Evolutionary conservation across 2,888 invertebrate genomes (phyloP).

Genomic region (Actias luna): DNA sequence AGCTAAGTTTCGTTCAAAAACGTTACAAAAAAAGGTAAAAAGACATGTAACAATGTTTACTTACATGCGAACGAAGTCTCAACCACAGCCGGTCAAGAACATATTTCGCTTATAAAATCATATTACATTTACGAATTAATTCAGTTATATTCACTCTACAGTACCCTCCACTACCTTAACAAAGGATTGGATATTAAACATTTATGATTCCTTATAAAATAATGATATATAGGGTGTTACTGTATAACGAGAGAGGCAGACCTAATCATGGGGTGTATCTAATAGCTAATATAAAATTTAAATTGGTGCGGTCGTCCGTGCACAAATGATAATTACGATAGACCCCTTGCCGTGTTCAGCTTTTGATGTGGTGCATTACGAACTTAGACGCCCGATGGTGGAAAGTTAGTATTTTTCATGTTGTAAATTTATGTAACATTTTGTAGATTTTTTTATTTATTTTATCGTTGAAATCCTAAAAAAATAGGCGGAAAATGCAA

Average conservation of each 20-base stretch:
- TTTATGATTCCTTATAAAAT: background rate
- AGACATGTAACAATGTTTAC: no score
- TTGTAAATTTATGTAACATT: background rate
- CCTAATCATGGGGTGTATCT: constrained; percentile 29
- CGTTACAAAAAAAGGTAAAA: no score
- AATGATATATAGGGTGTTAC: constrained; percentile 8
- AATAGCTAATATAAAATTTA: constrained; percentile 49
- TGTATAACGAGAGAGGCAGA: constrained; percentile 9
- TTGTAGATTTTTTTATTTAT: no score
- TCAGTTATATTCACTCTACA: background rate
- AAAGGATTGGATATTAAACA: background rate
- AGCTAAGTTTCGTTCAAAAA: no score
- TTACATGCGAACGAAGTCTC: no score
- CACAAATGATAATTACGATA: constrained; percentile 34
- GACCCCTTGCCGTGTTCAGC: constrained; percentile 13
- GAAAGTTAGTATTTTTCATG: background rate
- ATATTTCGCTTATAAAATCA: no score
- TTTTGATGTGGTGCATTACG: constrained; percentile 10
- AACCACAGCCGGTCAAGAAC: no score
- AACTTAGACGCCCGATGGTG: no score
- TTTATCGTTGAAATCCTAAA: no score
- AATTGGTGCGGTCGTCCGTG: constrained; percentile 36
- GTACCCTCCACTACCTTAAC: background rate
- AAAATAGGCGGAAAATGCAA: no score
- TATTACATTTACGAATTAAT: background rate